Evolutionary conservation across 2,888 invertebrate genomes (phyloP).

Genomic region (Orthosia gothica): DNA sequence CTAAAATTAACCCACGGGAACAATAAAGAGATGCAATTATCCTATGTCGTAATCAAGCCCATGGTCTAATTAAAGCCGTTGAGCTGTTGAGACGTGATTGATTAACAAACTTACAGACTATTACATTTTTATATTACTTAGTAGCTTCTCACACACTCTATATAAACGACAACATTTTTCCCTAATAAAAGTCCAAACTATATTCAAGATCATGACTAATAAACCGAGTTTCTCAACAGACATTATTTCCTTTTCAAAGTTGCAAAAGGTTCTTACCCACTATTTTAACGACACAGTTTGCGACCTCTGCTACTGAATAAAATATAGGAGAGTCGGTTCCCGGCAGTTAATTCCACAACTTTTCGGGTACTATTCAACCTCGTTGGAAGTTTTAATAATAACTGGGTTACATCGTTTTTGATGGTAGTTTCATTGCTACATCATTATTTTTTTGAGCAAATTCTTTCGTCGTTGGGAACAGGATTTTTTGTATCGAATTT

Average conservation of each 20-base stretch:
- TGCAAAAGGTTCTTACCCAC: slow-evolving; percentile 37
- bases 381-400: slow-evolving; percentile 42
- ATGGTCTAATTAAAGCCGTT: too few relatives aligned
- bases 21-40: too few relatives aligned
- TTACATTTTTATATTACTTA: too few relatives aligned
- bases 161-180: neutral
- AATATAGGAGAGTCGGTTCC: slow-evolving; percentile 35
- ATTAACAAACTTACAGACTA: too few relatives aligned
- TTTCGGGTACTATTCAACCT: slow-evolving; percentile 36
- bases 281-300: slow-evolving; percentile 48
- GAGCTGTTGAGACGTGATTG: too few relatives aligned
- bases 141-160: neutral
- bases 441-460: neutral
- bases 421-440: neutral
- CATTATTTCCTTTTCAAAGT: slow-evolving; percentile 47
- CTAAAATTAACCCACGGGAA: too few relatives aligned
- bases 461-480: neutral
- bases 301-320: slow-evolving; percentile 50
- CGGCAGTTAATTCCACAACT: slow-evolving; percentile 53
- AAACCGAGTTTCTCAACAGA: slow-evolving; percentile 31
- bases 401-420: slow-evolving; percentile 24
- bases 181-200: slow-evolving; percentile 21
- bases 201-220: slow-evolving; percentile 21
- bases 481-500: neutral
- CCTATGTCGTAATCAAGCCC: too few relatives aligned